Evolutionary conservation across 2,797 vertebrate genomes (phyloP).

Genomic region (Sciurus vulgaris): DNA sequence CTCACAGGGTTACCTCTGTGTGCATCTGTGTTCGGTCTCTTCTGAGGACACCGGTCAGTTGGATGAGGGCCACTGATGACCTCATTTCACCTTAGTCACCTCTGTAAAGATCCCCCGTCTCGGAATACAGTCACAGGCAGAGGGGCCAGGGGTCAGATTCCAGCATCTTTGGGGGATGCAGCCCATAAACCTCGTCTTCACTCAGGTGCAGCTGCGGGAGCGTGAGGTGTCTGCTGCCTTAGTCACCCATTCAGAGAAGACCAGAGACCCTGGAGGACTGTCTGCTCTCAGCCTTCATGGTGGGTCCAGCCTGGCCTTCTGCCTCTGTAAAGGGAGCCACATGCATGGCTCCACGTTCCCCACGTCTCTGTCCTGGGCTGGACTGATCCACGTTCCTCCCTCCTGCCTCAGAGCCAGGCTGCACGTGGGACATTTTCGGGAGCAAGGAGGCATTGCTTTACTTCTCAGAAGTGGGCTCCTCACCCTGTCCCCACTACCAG

Average conservation of each 20-base stretch:
- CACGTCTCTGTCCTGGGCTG: neutral
- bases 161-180: too few relatives aligned
- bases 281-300: accelerated
- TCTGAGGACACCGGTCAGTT: neutral
- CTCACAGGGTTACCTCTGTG: accelerated
- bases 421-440: accelerated
- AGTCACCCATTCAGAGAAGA: neutral
- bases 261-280: accelerated
- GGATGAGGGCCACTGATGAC: neutral
- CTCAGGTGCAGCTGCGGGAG: accelerated
- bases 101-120: neutral
- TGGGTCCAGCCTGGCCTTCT: neutral
- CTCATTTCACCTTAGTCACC: neutral
- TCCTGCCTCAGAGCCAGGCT: neutral
- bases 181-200: neutral
- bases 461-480: neutral
- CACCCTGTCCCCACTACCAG: too few relatives aligned
- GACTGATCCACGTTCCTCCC: too few relatives aligned
- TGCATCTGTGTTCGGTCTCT: neutral
- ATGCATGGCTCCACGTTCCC: accelerated
- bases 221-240: accelerated
- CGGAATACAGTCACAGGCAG: neutral
- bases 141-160: neutral
- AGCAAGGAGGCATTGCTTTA: neutral
- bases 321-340: neutral